Evolutionary conservation across 1,140 invertebrate species (phyloP).

Genomic region (Neodiprion fabricii): DNA sequence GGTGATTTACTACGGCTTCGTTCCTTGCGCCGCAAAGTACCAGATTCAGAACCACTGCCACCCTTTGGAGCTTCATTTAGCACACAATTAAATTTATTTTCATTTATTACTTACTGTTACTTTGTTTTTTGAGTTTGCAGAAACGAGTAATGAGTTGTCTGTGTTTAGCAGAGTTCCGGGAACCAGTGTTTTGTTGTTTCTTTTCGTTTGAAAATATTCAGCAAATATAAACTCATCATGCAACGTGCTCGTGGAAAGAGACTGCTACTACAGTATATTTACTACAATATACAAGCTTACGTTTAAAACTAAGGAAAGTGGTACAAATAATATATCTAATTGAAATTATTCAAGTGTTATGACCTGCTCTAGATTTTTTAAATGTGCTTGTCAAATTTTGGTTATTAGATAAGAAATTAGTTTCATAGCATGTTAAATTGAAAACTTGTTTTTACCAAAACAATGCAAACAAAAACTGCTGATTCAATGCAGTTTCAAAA

Average conservation of each 20-base stretch:
- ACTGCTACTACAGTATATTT: not conserved
- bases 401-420: too few species aligned
- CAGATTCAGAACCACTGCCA: constrained; percentile 52
- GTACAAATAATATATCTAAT: too few species aligned
- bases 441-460: too few species aligned
- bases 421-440: too few species aligned
- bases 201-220: not conserved
- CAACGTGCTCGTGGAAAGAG: constrained; percentile 57
- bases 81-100: constrained; percentile 36
- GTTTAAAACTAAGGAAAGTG: too few species aligned
- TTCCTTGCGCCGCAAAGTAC: constrained; percentile 70
- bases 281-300: too few species aligned
- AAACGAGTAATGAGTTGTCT: not conserved
- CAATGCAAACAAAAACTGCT: too few species aligned
- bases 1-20: constrained; percentile 87
- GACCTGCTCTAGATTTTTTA: too few species aligned
- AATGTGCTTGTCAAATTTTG: too few species aligned
- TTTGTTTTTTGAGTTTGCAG: not conserved
- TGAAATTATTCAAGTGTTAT: too few species aligned
- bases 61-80: constrained; percentile 53
- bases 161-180: constrained; percentile 10
- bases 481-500: not conserved
- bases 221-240: constrained; percentile 30
- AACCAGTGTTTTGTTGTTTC: constrained; percentile 1
- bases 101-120: constrained; percentile 21